A percentile compares a stretch with the other conserved stretches of the same genome.
Conservation (phyloP, 2,113 vertebrate genomes). For the Bos javanicus region DNA sequence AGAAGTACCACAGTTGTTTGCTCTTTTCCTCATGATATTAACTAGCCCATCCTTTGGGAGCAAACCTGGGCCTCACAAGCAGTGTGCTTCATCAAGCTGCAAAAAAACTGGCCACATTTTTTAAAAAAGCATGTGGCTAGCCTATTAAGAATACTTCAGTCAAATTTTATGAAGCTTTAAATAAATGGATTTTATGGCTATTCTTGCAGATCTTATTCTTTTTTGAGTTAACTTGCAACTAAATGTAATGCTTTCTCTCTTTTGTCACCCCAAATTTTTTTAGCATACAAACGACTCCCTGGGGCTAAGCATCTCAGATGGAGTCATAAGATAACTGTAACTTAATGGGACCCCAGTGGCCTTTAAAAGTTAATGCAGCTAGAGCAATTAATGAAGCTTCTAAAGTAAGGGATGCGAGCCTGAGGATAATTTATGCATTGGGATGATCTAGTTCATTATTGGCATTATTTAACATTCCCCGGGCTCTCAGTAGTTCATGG, state of each 20-base stretch:
- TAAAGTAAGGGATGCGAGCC: constrained; percentile 47
- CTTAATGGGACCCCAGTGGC: constrained; percentile 61
- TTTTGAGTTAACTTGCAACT: constrained; percentile 44
- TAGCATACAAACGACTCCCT: constrained; percentile 46
- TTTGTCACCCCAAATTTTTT: constrained; percentile 48
- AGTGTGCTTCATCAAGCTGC: background rate
- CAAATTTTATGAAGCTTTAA: constrained; percentile 46
- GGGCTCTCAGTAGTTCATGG: background rate
- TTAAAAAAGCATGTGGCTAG: background rate
- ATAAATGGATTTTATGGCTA: constrained; percentile 38
- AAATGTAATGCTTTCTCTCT: constrained; percentile 35
- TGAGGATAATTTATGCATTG: constrained; percentile 65
- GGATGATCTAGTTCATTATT: constrained; percentile 57
- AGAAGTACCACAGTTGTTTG: background rate
- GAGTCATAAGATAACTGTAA: constrained; percentile 63
- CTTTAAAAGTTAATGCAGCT: constrained; percentile 68
- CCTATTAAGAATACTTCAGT: constrained; percentile 42
- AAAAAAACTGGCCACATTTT: background rate
- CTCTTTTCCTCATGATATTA: background rate
- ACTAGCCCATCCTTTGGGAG: background rate
- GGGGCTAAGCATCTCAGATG: constrained; percentile 52
- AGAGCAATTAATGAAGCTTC: constrained; percentile 68
- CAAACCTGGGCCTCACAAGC: background rate
- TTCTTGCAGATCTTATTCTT: constrained; percentile 52
- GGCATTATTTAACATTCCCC: constrained; percentile 68